Conservation (phyloP, 2,888 invertebrate genomes). For the Ceraclea dissimilis region DNA sequence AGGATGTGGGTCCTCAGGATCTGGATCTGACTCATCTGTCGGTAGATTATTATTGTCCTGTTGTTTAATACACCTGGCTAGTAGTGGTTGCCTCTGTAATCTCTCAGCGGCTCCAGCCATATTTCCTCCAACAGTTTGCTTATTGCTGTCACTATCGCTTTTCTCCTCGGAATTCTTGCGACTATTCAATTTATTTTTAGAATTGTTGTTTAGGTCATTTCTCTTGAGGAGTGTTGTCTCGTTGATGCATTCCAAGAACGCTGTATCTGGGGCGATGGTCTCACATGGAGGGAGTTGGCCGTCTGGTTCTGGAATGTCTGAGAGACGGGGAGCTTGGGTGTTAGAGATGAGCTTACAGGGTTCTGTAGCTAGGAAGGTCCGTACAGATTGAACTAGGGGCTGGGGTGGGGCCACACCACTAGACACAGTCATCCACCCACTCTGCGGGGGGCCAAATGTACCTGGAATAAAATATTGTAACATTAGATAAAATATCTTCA, state of each 20-base stretch:
- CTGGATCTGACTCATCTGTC: constrained; percentile 45
- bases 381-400: constrained; percentile 45
- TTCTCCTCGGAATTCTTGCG: constrained; percentile 18
- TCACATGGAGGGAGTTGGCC: constrained; percentile 26
- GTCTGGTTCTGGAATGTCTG: not conserved
- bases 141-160: constrained; percentile 5
- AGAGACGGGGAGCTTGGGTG: constrained; percentile 22
- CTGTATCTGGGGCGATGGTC: constrained; percentile 16
- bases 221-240: constrained; percentile 35
- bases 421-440: constrained; percentile 50
- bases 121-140: constrained; percentile 27
- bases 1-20: constrained; percentile 35
- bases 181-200: constrained; percentile 31
- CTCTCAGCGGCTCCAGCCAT: constrained; percentile 48
- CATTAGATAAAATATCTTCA: not conserved
- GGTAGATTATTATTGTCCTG: constrained; percentile 36
- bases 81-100: constrained; percentile 47
- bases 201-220: constrained; percentile 50
- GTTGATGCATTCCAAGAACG: constrained; percentile 6
- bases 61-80: constrained; percentile 40
- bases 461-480: constrained; percentile 36
- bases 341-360: constrained; percentile 37
- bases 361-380: constrained; percentile 43
- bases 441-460: constrained; percentile 37
- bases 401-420: constrained; percentile 36